These are phyloP conservation scores for Hestina assimilis DNA, from an alignment of 1,140 invertebrate genomes.

Conservation along the genomic window DNA sequence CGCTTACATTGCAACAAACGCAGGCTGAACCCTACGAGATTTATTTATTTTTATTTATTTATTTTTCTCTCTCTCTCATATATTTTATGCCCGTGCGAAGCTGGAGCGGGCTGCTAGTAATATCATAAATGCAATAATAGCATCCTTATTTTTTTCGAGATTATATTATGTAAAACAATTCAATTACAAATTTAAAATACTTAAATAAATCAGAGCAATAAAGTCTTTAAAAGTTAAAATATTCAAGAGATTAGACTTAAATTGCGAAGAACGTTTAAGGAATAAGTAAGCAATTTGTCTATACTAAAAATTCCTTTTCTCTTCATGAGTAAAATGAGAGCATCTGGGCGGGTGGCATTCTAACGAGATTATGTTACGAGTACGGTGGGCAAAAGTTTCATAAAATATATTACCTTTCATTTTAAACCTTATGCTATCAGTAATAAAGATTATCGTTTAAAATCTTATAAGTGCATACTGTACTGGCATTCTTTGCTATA, in stretches of 20 bases:
- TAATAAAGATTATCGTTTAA: background rate
- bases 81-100: no score
- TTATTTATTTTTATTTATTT: no score
- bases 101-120: no score
- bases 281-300: constrained; percentile 24
- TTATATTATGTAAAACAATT: no score
- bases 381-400: constrained; percentile 13
- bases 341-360: constrained; percentile 39
- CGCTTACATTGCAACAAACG: no score
- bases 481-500: constrained; percentile 23
- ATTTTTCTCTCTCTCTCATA: no score
- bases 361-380: constrained; percentile 45
- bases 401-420: background rate
- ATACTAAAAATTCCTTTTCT: constrained; percentile 33
- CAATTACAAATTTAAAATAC: no score
- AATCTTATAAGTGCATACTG: background rate
- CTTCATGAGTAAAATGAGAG: constrained; percentile 33
- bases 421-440: background rate
- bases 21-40: no score
- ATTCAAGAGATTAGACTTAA: background rate
- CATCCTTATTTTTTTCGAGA: no score
- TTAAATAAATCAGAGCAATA: no score
- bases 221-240: no score
- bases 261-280: background rate
- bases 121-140: no score